Conservation (phyloP, 2,888 invertebrate genomes). For the Crematogaster levior region DNA sequence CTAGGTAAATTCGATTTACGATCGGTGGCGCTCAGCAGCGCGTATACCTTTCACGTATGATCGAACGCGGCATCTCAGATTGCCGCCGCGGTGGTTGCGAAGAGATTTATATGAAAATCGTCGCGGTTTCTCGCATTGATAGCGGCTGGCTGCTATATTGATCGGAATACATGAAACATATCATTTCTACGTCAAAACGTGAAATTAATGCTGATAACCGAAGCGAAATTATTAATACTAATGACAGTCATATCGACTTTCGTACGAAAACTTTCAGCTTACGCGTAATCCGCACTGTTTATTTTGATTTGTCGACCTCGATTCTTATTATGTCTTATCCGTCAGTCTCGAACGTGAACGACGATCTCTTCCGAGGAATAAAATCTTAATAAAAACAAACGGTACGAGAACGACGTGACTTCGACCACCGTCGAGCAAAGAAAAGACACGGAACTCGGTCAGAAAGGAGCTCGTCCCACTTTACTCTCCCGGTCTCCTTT, state of each 20-base stretch:
- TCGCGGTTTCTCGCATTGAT: background rate
- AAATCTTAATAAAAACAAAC: slow-evolving; percentile 70
- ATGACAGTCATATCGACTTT: background rate
- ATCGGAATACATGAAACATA: background rate
- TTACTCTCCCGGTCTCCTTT: slow-evolving; percentile 37
- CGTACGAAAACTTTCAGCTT: background rate
- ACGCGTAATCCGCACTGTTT: background rate
- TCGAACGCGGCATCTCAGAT: slow-evolving; percentile 19
- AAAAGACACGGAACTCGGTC: slow-evolving; percentile 44
- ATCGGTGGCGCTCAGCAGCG: slow-evolving; percentile 45
- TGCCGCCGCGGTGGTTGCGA: slow-evolving; percentile 24
- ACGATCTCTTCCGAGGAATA: slow-evolving; percentile 63
- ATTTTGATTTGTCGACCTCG: background rate
- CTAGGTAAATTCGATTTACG: slow-evolving; percentile 79
- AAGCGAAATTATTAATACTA: slow-evolving; percentile 10
- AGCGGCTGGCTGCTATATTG: slow-evolving; percentile 4
- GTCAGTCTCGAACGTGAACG: slow-evolving; percentile 17
- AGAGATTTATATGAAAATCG: slow-evolving; percentile 47
- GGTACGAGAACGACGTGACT: slow-evolving; percentile 62
- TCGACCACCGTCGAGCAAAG: slow-evolving; percentile 47
- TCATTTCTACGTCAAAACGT: background rate
- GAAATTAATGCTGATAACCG: background rate
- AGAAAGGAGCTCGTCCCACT: slow-evolving; percentile 10
- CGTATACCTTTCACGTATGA: slow-evolving; percentile 43
- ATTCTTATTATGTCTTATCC: slow-evolving; percentile 10